phyloP scores from a whole-genome alignment of 2,797 vertebrate species.

The Crenuchus spilurus region DNA sequence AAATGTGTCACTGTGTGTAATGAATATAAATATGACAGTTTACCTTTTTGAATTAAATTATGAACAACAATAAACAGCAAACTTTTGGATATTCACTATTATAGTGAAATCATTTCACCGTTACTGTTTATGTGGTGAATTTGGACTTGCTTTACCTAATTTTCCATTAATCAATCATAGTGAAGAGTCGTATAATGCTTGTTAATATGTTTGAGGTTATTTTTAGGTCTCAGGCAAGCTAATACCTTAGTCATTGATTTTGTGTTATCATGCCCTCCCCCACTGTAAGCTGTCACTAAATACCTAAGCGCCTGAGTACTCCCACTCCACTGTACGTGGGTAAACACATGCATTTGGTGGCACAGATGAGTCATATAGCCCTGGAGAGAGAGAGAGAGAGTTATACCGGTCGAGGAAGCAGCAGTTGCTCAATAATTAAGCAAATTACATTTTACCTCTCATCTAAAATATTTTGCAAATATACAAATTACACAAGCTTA shows the following conservation, averaged over 20 bases:
- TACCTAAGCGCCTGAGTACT: neutral
- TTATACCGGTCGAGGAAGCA: neutral
- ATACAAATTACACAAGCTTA: constrained; percentile 18
- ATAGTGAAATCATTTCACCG: too few relatives aligned
- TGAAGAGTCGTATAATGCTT: neutral
- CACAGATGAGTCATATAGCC: constrained; percentile 17
- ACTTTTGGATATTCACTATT: too few relatives aligned
- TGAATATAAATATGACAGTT: too few relatives aligned
- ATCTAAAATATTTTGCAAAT: constrained; percentile 53
- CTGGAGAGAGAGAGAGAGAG: constrained; percentile 47
- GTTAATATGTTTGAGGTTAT: neutral
- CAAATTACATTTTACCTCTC: constrained; percentile 39
- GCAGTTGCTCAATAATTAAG: constrained; percentile 32
- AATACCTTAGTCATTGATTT: constrained; percentile 12
- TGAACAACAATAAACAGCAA: too few relatives aligned
- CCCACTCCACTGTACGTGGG: neutral
- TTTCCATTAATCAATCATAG: neutral
- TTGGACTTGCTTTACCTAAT: neutral
- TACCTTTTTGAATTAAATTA: too few relatives aligned
- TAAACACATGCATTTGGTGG: constrained; percentile 24
- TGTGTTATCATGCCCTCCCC: neutral
- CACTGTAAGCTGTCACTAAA: neutral
- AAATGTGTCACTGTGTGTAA: too few relatives aligned
- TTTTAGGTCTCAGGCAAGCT: neutral
- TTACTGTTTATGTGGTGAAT: too few relatives aligned